phyloP scores from a whole-genome alignment of 2,113 vertebrate genomes.

The Laticauda laticaudata region DNA sequence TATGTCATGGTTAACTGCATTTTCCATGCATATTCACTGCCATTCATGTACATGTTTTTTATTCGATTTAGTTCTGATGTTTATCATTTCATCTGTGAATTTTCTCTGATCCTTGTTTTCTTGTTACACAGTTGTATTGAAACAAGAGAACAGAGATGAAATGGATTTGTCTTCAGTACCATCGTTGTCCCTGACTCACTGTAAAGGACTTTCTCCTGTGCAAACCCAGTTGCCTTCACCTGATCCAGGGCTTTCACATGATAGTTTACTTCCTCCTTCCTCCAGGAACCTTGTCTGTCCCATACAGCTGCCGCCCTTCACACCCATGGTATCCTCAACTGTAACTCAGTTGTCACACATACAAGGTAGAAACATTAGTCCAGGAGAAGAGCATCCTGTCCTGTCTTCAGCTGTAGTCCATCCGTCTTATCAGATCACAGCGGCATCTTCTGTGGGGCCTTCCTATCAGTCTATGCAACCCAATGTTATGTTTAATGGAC shows the following conservation, averaged over 20 bases:
- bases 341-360: slow-evolving; percentile 87
- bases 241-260: slow-evolving; percentile 82
- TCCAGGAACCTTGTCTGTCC: slow-evolving; percentile 82
- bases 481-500: slow-evolving; percentile 84
- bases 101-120: not conserved
- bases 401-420: slow-evolving; percentile 74
- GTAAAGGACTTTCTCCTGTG: slow-evolving; percentile 69
- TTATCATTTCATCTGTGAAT: not conserved
- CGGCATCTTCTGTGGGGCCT: slow-evolving; percentile 75
- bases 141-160: slow-evolving; percentile 93
- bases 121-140: slow-evolving; percentile 83
- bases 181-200: slow-evolving; percentile 79
- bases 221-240: slow-evolving; percentile 85
- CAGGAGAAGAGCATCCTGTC: slow-evolving; percentile 83
- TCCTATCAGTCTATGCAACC: slow-evolving; percentile 89
- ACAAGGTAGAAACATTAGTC: slow-evolving; percentile 81
- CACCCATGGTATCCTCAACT: slow-evolving; percentile 81
- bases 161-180: slow-evolving; percentile 81
- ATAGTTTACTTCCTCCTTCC: slow-evolving; percentile 82
- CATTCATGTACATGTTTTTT: not conserved
- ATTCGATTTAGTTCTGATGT: not conserved
- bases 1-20: not conserved
- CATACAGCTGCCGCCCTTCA: slow-evolving; percentile 76
- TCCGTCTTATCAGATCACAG: slow-evolving; percentile 82
- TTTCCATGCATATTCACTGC: not conserved